Evolutionary conservation across 2,888 invertebrate species (phyloP).

Genomic region (Saturnia pavonia): DNA sequence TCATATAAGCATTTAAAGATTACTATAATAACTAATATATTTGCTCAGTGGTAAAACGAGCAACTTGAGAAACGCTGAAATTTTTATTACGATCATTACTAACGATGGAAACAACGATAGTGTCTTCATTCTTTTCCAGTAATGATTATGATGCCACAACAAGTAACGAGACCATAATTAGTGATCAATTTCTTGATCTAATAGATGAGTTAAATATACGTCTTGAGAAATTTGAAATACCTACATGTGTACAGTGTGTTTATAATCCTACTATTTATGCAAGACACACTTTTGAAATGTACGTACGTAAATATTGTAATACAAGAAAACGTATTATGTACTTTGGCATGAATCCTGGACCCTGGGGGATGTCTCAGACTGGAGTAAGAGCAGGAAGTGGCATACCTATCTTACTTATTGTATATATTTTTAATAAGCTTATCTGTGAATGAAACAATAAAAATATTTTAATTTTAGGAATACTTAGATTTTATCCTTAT

Average conservation of each 20-base stretch:
- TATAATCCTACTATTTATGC: constrained; percentile 96
- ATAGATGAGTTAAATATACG: constrained; percentile 66
- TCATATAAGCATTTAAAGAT: too few species aligned
- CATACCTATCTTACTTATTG: not conserved
- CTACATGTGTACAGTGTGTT: constrained; percentile 82
- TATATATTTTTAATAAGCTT: not conserved
- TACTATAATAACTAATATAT: too few species aligned
- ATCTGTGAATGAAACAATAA: not conserved
- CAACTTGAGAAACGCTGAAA: too few species aligned
- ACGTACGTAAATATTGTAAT: constrained; percentile 86
- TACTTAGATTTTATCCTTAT: too few species aligned
- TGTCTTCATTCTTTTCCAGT: constrained; percentile 59
- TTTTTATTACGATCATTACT: not conserved
- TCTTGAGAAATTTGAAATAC: constrained; percentile 73
- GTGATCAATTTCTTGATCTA: constrained; percentile 57
- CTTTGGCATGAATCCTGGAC: constrained; percentile 98
- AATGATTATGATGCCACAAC: constrained; percentile 17
- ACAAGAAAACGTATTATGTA: constrained; percentile 88
- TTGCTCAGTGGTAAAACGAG: too few species aligned
- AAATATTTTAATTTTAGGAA: not conserved
- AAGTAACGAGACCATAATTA: constrained; percentile 24
- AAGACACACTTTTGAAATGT: constrained; percentile 87
- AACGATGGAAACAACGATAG: constrained; percentile 43
- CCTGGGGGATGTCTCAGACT: constrained; percentile 97
- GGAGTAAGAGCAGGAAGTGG: constrained; percentile 82